Percentiles rank a stretch among this genome's conserved stretches.
Conservation (phyloP, 2,113 vertebrate species). For the Urocynchramus pylzowi region DNA sequence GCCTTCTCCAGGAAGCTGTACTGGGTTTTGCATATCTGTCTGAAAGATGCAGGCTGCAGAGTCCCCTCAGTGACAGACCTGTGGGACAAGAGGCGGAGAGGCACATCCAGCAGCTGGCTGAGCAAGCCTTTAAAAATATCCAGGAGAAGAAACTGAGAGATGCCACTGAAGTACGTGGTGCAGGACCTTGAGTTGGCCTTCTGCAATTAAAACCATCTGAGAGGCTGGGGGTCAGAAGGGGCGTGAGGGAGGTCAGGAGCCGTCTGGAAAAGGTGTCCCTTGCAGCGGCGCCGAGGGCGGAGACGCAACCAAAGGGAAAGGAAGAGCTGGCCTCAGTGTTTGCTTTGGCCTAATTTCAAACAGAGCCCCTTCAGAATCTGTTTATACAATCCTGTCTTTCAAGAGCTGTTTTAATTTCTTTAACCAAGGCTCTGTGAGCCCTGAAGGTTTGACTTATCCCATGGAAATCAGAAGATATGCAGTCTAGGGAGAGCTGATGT, state of each 20-base stretch:
- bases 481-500: not conserved
- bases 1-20: not conserved
- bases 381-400: constrained; percentile 62
- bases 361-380: constrained; percentile 18
- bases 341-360: constrained; percentile 56
- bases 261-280: not conserved
- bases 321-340: constrained; percentile 24
- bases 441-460: constrained; percentile 27
- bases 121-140: constrained; percentile 70
- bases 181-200: not conserved
- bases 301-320: not conserved
- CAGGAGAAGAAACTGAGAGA: constrained; percentile 75
- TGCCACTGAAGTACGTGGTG: constrained; percentile 76
- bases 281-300: not conserved
- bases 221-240: constrained; percentile 10
- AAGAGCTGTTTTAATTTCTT: constrained; percentile 62
- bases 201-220: constrained; percentile 69
- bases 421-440: constrained; percentile 5
- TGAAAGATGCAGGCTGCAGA: constrained; percentile 74
- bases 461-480: constrained; percentile 38
- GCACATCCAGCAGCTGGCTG: constrained; percentile 70
- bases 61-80: constrained; percentile 74
- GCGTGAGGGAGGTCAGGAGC: not conserved
- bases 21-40: not conserved
- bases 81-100: constrained; percentile 68